Base-by-base conservation (phyloP, 2,888 invertebrate genomes). In the Hypomecis punctinalis region DNA sequence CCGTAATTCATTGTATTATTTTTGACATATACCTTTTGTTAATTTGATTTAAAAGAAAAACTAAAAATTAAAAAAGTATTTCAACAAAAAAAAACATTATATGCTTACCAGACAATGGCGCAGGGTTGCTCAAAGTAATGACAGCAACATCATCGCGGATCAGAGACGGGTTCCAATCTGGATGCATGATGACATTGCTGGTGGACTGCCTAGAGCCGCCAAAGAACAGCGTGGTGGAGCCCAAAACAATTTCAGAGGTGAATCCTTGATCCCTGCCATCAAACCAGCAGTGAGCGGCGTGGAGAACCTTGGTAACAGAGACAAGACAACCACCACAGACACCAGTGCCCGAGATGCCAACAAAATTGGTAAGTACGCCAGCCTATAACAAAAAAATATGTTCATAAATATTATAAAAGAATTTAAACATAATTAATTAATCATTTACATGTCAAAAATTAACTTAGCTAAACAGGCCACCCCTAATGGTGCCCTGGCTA, bases 251-350 rank as follows among this genome's bases (percentile, higher is more conserved):
- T 5, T 74, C 76, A 51, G 81, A 66, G 11, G 65, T 65, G 63
- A 72, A 72, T 0, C 75, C 84, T 33, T 78, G 81, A 69, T 77
- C 63, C 0, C 7, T 5, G 0, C 86, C 85, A 36, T 84, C 85
- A 43, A 51, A 69, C 81, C 83, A 80, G 69, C 80, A 82, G 62
- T 80, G 80, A 35, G 79, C 80, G 5, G 82, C 81, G 0, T 78
- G 76, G 0, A 77, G 10, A 6, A 80, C 67, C 9, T 72, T 67
- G 35, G 40, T 66, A 5, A 42, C 0, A 6, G 53, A 73, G 8
- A 86, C 43, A 3, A 86, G 71, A 9, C 78, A 72, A 9, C 74
- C 84, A 7, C 85, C 84, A 64, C 85, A 86, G 0, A 81, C 73
- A 13, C 71, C 74, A 51, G 13, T 40, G 35, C 66, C 63, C 10